Evolutionary conservation across 2,888 invertebrate genomes (phyloP).

Genomic region (Lasioglossum morio): DNA sequence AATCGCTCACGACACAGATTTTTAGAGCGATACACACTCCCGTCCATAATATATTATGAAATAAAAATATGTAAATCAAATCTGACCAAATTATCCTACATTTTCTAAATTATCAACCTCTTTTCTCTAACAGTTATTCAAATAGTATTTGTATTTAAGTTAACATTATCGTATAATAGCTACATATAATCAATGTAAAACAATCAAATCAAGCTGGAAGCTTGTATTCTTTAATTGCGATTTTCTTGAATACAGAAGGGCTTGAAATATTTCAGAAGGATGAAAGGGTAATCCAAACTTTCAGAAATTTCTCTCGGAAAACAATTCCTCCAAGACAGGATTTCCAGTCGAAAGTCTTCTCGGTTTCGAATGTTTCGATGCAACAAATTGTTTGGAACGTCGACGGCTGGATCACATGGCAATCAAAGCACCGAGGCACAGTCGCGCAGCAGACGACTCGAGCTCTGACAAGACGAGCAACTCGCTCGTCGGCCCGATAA

Average conservation of each 20-base stretch:
- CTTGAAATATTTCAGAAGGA: background rate
- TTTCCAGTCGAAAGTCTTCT: background rate
- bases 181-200: too few species aligned
- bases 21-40: too few species aligned
- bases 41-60: too few species aligned
- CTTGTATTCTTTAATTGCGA: too few species aligned
- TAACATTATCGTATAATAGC: too few species aligned
- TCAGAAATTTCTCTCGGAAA: background rate
- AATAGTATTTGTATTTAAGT: too few species aligned
- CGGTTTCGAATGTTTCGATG: background rate
- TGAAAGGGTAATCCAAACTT: background rate
- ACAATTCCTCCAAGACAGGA: background rate
- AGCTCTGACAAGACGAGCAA: background rate
- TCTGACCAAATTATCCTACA: too few species aligned
- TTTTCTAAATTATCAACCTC: too few species aligned
- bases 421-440: background rate
- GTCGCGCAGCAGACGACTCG: background rate
- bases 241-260: too few species aligned
- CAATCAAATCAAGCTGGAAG: too few species aligned
- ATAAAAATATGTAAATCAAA: too few species aligned
- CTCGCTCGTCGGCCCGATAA: conserved; percentile 12
- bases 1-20: background rate
- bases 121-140: too few species aligned
- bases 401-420: background rate
- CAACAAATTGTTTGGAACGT: background rate